Evolutionary conservation across 2,888 invertebrate genomes (phyloP).

Genomic region (Orthonevra nobilis): DNA sequence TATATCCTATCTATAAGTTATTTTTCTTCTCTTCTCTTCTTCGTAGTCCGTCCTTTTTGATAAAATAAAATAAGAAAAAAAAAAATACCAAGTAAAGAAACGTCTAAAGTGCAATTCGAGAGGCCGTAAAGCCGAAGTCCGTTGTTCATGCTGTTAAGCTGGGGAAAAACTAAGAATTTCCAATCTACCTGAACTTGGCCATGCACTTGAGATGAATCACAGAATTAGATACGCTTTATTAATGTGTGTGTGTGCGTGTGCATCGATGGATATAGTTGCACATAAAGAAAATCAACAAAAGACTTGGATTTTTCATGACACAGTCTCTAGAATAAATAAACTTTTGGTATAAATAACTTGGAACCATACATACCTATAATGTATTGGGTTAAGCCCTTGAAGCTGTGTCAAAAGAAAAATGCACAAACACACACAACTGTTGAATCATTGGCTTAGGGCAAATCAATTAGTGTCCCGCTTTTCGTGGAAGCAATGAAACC

Average conservation of each 20-base stretch:
- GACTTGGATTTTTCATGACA: neutral
- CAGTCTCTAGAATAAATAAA: constrained; percentile 22
- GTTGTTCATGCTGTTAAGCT: constrained; percentile 44
- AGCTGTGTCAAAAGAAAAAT: neutral
- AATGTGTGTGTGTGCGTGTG: neutral
- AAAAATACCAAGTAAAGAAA: constrained; percentile 7
- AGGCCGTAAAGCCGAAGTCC: constrained; percentile 56
- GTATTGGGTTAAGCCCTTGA: no score
- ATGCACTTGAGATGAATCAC: constrained; percentile 67
- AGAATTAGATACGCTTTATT: constrained; percentile 42
- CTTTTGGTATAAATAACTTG: constrained; percentile 8
- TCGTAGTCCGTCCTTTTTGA: constrained; percentile 14
- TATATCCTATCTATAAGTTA: constrained; percentile 60
- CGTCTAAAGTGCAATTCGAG: constrained; percentile 61
- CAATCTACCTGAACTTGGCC: constrained; percentile 61
- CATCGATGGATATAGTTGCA: neutral
- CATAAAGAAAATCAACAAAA: constrained; percentile 37
- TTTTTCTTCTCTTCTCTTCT: constrained; percentile 26
- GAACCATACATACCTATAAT: constrained; percentile 3
- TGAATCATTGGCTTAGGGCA: no score
- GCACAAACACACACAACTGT: neutral
- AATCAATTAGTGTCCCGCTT: constrained; percentile 10
- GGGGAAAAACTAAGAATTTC: constrained; percentile 35
- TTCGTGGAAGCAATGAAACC: neutral
- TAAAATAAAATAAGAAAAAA: constrained; percentile 48